These are phyloP conservation scores for Sorex maritimensis DNA, from an alignment of 2,797 vertebrate genomes.

Conservation along the genomic window DNA sequence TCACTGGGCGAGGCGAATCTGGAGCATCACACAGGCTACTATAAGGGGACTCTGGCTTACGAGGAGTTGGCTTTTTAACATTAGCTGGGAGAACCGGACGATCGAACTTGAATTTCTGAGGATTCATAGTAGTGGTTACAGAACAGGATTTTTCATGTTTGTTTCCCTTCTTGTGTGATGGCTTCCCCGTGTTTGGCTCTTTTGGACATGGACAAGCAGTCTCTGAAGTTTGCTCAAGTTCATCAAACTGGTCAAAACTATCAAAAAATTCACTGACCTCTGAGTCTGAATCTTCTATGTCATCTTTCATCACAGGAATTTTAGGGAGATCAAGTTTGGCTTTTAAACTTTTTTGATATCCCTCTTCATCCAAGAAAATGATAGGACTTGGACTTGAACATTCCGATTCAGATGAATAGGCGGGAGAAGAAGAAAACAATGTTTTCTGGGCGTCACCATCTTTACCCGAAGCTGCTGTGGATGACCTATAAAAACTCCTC, in stretches of 20 bases:
- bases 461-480: conserved; percentile 89
- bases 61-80: conserved; percentile 97
- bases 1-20: conserved; percentile 94
- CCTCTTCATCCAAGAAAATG: conserved; percentile 99
- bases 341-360: conserved; percentile 98
- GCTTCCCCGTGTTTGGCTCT: conserved; percentile 87
- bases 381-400: conserved; percentile 98
- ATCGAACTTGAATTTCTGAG: conserved; percentile 97
- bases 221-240: conserved; percentile 94
- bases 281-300: conserved; percentile 98
- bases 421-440: conserved; percentile 91
- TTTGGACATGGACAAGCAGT: conserved; percentile 85
- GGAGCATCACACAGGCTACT: conserved; percentile 93
- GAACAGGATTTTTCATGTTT: conserved; percentile 90
- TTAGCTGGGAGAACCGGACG: conserved; percentile 95
- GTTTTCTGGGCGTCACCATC: conserved; percentile 87
- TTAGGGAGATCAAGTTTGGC: conserved; percentile 98
- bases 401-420: conserved; percentile 97
- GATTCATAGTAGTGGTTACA: conserved; percentile 94
- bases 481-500: conserved; percentile 94
- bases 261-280: conserved; percentile 99
- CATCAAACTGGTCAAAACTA: conserved; percentile 99
- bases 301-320: conserved; percentile 96
- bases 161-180: conserved; percentile 90
- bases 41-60: conserved; percentile 96